phyloP scores from a whole-genome alignment of 1,140 invertebrate genomes.

The Zaprionus gabonicus region DNA sequence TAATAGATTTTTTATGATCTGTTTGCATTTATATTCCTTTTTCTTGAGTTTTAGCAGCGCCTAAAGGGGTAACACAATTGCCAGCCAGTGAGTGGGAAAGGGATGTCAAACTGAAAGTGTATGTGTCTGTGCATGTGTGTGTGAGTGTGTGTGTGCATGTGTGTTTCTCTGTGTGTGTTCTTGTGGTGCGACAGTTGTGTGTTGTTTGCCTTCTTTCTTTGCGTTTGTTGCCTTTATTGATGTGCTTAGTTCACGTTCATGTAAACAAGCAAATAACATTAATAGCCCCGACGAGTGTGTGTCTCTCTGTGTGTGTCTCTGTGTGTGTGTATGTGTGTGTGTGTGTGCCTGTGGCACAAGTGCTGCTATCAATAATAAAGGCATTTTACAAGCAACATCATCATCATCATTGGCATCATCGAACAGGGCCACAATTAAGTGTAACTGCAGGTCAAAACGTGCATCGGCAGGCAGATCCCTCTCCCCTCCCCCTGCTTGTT shows the following conservation, averaged over 20 bases:
- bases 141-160: slow-evolving; percentile 2
- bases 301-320: not conserved
- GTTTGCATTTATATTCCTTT: slow-evolving; percentile 58
- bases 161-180: slow-evolving; percentile 9
- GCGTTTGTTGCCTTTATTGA: slow-evolving; percentile 52
- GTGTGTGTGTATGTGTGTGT: slow-evolving; percentile 5
- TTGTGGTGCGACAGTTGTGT: slow-evolving; percentile 23
- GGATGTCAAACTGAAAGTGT: no score
- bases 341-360: slow-evolving; percentile 37
- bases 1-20: slow-evolving; percentile 83
- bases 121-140: not conserved
- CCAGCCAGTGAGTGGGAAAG: not conserved
- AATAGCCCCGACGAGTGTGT: slow-evolving; percentile 48
- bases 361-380: slow-evolving; percentile 75
- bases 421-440: slow-evolving; percentile 56
- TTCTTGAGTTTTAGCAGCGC: slow-evolving; percentile 10
- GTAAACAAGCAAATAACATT: slow-evolving; percentile 77
- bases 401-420: slow-evolving; percentile 20
- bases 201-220: slow-evolving; percentile 6
- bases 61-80: slow-evolving; percentile 39
- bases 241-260: slow-evolving; percentile 62
- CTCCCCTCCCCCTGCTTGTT: not conserved
- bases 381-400: slow-evolving; percentile 50
- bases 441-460: slow-evolving; percentile 74
- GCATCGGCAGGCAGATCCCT: slow-evolving; percentile 37